These are phyloP conservation scores for Helostoma temminkii DNA, from an alignment of 2,797 vertebrate species.

Conservation along the genomic window DNA sequence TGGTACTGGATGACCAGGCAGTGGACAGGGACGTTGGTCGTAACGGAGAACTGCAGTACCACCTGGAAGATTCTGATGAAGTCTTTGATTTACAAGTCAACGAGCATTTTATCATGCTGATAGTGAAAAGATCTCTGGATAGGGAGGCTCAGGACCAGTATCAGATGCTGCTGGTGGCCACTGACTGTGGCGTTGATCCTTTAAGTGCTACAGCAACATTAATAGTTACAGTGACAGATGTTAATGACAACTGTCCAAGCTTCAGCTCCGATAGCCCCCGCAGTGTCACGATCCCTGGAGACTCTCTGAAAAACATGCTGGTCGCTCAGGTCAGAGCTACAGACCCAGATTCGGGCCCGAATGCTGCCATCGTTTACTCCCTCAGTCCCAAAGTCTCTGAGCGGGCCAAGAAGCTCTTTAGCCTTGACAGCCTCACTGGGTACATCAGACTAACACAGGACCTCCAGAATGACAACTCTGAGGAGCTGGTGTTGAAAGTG, in stretches of 20 bases:
- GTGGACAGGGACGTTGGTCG: slow-evolving; percentile 75
- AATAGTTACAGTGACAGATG: slow-evolving; percentile 81
- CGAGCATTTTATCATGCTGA: slow-evolving; percentile 58
- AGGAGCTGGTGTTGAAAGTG: slow-evolving; percentile 82
- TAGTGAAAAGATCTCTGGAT: slow-evolving; percentile 78
- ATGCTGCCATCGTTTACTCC: slow-evolving; percentile 82
- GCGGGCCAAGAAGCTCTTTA: slow-evolving; percentile 78
- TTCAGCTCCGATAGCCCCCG: slow-evolving; percentile 71
- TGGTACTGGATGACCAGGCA: slow-evolving; percentile 81
- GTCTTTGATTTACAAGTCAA: slow-evolving; percentile 75
- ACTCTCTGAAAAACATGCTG: slow-evolving; percentile 65
- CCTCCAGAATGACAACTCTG: slow-evolving; percentile 68
- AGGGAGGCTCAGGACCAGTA: slow-evolving; percentile 80
- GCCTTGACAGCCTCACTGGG: slow-evolving; percentile 78
- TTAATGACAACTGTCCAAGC: slow-evolving; percentile 87
- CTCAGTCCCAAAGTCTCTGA: slow-evolving; percentile 84
- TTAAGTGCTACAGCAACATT: slow-evolving; percentile 77
- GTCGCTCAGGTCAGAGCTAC: slow-evolving; percentile 80
- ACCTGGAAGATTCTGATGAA: slow-evolving; percentile 69
- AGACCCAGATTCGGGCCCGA: slow-evolving; percentile 81
- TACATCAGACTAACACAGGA: slow-evolving; percentile 77
- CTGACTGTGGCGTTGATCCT: slow-evolving; percentile 74
- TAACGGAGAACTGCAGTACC: slow-evolving; percentile 79
- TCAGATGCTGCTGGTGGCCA: slow-evolving; percentile 77
- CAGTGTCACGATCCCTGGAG: slow-evolving; percentile 70